Percentiles rank a stretch among this genome's conserved stretches.
phyloP scores from a whole-genome alignment of 23 tunicate genomes.

The Corella eumyota region DNA sequence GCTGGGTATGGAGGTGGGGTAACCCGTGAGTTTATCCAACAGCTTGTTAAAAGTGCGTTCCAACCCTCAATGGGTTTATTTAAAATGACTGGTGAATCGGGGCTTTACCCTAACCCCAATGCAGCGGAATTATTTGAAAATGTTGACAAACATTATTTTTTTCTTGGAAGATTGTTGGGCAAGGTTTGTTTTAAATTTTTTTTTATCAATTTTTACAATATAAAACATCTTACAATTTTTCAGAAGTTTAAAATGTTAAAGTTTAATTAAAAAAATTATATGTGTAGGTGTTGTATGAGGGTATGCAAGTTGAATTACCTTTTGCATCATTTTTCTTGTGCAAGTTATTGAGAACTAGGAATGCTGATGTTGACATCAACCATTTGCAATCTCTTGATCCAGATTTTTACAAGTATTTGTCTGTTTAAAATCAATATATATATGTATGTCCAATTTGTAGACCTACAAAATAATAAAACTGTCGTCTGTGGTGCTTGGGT shows the following conservation, averaged over 20 bases:
- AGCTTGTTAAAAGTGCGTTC: slow-evolving; percentile 59
- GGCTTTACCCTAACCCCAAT: slow-evolving; percentile 59
- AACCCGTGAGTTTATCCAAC: slow-evolving; percentile 75
- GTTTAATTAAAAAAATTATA: background rate
- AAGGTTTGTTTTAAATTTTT: slow-evolving; percentile 35
- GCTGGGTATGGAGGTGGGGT: slow-evolving; percentile 89
- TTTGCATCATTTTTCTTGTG: slow-evolving; percentile 83
- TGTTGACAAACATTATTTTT: slow-evolving; percentile 29
- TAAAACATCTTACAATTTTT: no score
- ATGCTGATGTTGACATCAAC: slow-evolving; percentile 77
- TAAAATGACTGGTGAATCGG: slow-evolving; percentile 38
- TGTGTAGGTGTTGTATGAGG: slow-evolving; percentile 67
- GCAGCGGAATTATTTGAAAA: slow-evolving; percentile 31
- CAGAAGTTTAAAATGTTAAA: no score
- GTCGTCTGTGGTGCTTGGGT: no score
- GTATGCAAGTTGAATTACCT: slow-evolving; percentile 77
- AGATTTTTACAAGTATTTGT: slow-evolving; percentile 74
- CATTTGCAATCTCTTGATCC: slow-evolving; percentile 83
- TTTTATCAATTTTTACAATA: background rate
- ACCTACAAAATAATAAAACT: no score
- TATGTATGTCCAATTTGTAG: no score
- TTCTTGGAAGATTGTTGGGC: slow-evolving; percentile 74
- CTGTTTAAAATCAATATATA: no score
- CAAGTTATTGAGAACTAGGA: slow-evolving; percentile 40
- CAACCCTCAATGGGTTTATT: slow-evolving; percentile 64